Base-by-base conservation (phyloP, 2,113 vertebrate species). In the Octodon degus region DNA sequence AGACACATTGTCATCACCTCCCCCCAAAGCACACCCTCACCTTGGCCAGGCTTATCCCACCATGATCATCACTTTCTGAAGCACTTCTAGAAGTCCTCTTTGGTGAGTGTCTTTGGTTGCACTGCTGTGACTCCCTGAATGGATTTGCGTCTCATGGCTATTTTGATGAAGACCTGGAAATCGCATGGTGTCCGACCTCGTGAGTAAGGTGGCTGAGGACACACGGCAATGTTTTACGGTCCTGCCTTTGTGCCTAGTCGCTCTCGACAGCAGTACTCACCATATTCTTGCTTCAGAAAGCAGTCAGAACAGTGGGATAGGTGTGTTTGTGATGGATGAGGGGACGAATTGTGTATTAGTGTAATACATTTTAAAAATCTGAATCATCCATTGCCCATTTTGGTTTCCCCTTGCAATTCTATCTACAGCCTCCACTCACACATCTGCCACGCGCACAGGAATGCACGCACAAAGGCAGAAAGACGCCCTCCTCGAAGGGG, bases 351-450 rank as follows among this genome's bases (percentile, higher is more conserved):
- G 40, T 76, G 11, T 27, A 14, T 47, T 47, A 47, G 1, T 47
- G 25, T 77, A 47, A 77, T 47, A 27, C 22, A 77, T 77, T 77
- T 47, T 2, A 1, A 47, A 47, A 77, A 14, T 47, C 24, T 43
- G 43, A 47, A 77, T 6, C 74, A 27, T 77, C 27, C 40, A 47
- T 47, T 77, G 25, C 24, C 7, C 24, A 30, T 77, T 77, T 27
- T 25, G 24, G 27, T 47, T 12, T 47, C 74, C 13, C 34, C 25
- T 30, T 47, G 74, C 7, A 30, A 53, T 7, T 65, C 2, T 2
- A 27, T 40, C 0, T 13, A 0, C 2, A 20, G 9, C 13, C 17
- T 6, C 25, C n/a, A 30, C 12, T 27, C 30, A 0, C 34, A 77
- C 68, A 40, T 62, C 72, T 47, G 20, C 50, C 24, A 81, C 34